Base-by-base conservation (phyloP, 1,140 invertebrate species). In the Drosophila santomea region DNA sequence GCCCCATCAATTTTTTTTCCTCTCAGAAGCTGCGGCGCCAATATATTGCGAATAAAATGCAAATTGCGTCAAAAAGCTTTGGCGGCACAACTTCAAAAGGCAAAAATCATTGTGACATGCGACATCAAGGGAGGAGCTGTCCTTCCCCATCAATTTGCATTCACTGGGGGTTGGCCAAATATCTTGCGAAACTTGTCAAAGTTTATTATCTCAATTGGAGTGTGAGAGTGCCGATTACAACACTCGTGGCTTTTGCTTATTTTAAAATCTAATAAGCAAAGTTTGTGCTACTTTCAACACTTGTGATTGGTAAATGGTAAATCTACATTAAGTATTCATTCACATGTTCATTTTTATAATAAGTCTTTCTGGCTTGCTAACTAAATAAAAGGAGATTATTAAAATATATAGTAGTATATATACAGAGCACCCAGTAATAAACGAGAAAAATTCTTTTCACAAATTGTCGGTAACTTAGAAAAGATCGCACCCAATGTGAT, bases 51-150 rank as follows among this genome's bases (percentile, higher is more conserved):
- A 67, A 68, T 58, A 63, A 71, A 66, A 88, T 79, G 83, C 78
- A 88, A 86, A 86, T 86, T 86, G 66, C 66, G 62, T 84, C 76
- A 72, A 84, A 84, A 72, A 51, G 55, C 72, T 74, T 67, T 61
- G 68, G 59, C 83, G 83, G 83, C 83, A 58, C 71, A 82, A 86
- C 82, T 86, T 86, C 69, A 86, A 86, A 84, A 60, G 69, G 59
- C 73, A 63, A 67, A 74, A 77, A 72, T 75, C 78, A 52, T 56
- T 81, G 88, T 88, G 83, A 86, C 83, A 80, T 76, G 84, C 81
- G 83, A 81, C 73, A 77, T 77, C 74, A 72, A 60, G 61, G 54
- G 66, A 62, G 80, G 77, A 39, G 45, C 39, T 28, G 20, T 6
- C 63, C 51, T 59, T 50, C 44, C 23, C 55, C 32, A 35, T 43